Conservation (phyloP, 1,140 invertebrate genomes). For the Panagrolaimus sp. region DNA sequence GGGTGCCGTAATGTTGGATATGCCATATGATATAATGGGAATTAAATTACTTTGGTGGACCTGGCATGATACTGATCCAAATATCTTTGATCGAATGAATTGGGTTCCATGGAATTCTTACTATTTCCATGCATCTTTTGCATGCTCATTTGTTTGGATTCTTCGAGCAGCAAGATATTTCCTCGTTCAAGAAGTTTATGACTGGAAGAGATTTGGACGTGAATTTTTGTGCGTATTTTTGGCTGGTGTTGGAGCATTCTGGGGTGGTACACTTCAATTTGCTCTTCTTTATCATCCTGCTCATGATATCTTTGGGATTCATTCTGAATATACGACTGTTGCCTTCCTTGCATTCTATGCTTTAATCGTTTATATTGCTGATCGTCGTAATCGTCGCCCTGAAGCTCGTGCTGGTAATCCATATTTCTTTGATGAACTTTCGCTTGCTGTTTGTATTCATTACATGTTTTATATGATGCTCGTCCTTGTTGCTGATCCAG, state of each 20-base stretch:
- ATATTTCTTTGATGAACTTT: slow-evolving; percentile 51
- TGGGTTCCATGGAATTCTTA: slow-evolving; percentile 74
- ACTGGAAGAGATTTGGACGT: slow-evolving; percentile 61
- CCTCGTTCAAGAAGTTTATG: slow-evolving; percentile 60
- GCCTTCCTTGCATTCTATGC: slow-evolving; percentile 50
- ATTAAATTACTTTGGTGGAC: slow-evolving; percentile 77
- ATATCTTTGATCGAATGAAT: slow-evolving; percentile 73
- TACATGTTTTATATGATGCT: slow-evolving; percentile 63
- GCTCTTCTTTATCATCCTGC: slow-evolving; percentile 48
- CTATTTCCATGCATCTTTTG: slow-evolving; percentile 74
- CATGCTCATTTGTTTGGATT: slow-evolving; percentile 69
- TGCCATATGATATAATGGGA: slow-evolving; percentile 75
- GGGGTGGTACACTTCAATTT: slow-evolving; percentile 48
- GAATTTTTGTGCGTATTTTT: slow-evolving; percentile 49
- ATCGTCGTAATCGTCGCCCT: slow-evolving; percentile 44
- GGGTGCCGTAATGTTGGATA: slow-evolving; percentile 70
- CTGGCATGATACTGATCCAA: slow-evolving; percentile 79
- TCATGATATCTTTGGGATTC: slow-evolving; percentile 53
- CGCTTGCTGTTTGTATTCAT: slow-evolving; percentile 61
- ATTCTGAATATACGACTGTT: slow-evolving; percentile 48
- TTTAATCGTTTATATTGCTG: slow-evolving; percentile 46
- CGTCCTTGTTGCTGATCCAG: slow-evolving; percentile 67
- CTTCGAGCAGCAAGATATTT: slow-evolving; percentile 65
- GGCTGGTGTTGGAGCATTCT: slow-evolving; percentile 52
- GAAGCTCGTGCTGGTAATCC: slow-evolving; percentile 24